These are phyloP conservation scores for Idris sp. DNA, from an alignment of 1,140 invertebrate genomes.

Conservation along the genomic window DNA sequence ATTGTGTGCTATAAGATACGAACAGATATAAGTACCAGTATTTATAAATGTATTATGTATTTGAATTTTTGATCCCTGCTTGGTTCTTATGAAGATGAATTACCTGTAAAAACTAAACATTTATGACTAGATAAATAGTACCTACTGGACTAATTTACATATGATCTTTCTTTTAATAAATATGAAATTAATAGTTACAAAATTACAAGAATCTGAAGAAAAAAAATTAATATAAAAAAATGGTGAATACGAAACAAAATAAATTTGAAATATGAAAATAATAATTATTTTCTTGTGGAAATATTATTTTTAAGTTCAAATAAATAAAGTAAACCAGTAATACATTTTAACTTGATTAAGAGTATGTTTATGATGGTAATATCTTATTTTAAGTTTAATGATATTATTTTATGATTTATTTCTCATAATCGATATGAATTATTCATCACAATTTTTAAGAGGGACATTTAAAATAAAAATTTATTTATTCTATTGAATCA, in stretches of 20 bases:
- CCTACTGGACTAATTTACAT: conserved; percentile 16
- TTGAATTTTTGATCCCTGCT: conserved; percentile 18
- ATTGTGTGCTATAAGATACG: conserved; percentile 23
- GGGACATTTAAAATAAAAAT: too few species aligned
- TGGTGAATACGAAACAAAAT: too few species aligned
- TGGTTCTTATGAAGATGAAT: conserved; percentile 35
- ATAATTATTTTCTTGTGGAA: too few species aligned
- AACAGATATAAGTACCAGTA: conserved; percentile 8
- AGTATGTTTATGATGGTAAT: too few species aligned
- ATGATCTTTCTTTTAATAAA: conserved; percentile 39
- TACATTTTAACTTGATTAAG: too few species aligned
- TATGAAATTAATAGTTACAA: too few species aligned
- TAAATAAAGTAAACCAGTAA: too few species aligned
- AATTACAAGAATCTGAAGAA: too few species aligned
- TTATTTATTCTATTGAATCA: too few species aligned
- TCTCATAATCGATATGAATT: conserved; percentile 8
- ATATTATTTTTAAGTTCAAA: too few species aligned
- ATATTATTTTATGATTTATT: conserved; percentile 15
- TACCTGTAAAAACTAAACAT: conserved; percentile 26
- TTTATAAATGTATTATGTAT: conserved; percentile 13
- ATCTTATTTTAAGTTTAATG: conserved; percentile 19
- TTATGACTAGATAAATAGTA: conserved; percentile 20
- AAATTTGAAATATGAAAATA: too few species aligned
- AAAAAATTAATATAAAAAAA: too few species aligned
- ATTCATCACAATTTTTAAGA: conserved; percentile 14